phyloP scores from a whole-genome alignment of 2,113 vertebrate species.

The Rhinogobius similis region DNA sequence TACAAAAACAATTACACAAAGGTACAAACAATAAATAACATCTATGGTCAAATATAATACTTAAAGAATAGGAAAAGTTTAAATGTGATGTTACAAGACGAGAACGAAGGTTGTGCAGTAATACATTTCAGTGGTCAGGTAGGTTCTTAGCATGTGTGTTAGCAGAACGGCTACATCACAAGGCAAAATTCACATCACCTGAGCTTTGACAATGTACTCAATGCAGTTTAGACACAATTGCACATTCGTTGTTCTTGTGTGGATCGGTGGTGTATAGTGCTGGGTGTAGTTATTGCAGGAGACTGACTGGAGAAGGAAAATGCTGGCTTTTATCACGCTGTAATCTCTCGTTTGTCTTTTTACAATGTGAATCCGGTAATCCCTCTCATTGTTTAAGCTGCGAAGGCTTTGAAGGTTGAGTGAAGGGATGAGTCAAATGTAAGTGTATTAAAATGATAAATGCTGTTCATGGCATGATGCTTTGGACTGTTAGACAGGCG shows the following conservation, averaged over 20 bases:
- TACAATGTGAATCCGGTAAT: slow-evolving; percentile 26
- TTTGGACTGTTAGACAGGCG: slow-evolving; percentile 9
- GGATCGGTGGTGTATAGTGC: not conserved
- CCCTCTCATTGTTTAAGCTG: slow-evolving; percentile 8
- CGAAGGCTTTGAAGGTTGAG: slow-evolving; percentile 10
- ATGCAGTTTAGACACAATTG: not conserved
- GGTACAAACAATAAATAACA: slow-evolving; percentile 53
- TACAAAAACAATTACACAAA: slow-evolving; percentile 61
- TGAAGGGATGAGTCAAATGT: not conserved
- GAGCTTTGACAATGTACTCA: slow-evolving; percentile 28
- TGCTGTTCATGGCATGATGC: not conserved
- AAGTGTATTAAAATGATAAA: not conserved
- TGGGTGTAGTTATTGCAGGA: slow-evolving; percentile 37
- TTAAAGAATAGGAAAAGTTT: slow-evolving; percentile 40
- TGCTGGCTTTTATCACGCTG: slow-evolving; percentile 39
- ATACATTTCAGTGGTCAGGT: slow-evolving; percentile 65
- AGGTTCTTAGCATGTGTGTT: slow-evolving; percentile 25
- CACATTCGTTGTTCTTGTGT: not conserved
- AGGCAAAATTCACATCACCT: slow-evolving; percentile 38
- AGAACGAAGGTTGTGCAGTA: slow-evolving; percentile 45
- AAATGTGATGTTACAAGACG: slow-evolving; percentile 49
- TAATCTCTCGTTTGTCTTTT: slow-evolving; percentile 11
- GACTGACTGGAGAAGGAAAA: not conserved
- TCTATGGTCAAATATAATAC: slow-evolving; percentile 31
- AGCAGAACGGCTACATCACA: slow-evolving; percentile 23